Evolutionary conservation across 2,113 vertebrate species (phyloP), one percentile per base, ranked within the genome.

Genomic region (Pituophis catenifer): DNA sequence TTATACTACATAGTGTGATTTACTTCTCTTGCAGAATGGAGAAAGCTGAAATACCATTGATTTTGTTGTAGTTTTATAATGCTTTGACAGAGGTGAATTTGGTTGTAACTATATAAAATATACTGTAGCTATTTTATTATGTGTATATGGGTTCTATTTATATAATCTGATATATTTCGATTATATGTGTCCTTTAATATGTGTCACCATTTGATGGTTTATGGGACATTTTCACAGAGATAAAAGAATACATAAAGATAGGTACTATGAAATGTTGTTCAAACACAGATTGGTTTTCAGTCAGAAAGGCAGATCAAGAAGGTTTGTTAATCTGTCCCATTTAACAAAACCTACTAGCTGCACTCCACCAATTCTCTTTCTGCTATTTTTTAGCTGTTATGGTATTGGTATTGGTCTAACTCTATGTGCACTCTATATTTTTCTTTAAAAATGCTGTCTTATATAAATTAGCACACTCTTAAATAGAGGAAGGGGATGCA

Each of bases 81-180:
- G 26, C 33, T 95, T 96, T 94, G 95, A 94, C 75, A 91, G n/a
- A 65, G 88, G 44, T 58, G 44, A 92, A 38, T 86, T 87, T 92
- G 55, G 52, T 91, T 89, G 86, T 3, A 90, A 93, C 24, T 24
- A n/a, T 19, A 48, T 26, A 38, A 70, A 92, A 15, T 33, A 89
- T 13, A 50, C 48, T 7, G 6, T 50, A n/a, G 58, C 5, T 57
- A 57, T 19, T 57, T 57, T 57, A 57, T 57, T 57, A 65, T 65
- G 26, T 65, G 38, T 70, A 44, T 90, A 89, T 93, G 62, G 48
- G 33, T 91, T 94, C 52, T 70, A 59, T 92, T 92, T 81, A 86
- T 86, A 1, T 0, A 0, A 93, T 91, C 91, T 48, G 58, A 58
- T 21, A 44, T 1, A 4, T 53, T 59, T 93, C 90, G 12, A 13